phyloP scores from a whole-genome alignment of 1,140 invertebrate genomes.

The Arctopsyche grandis region DNA sequence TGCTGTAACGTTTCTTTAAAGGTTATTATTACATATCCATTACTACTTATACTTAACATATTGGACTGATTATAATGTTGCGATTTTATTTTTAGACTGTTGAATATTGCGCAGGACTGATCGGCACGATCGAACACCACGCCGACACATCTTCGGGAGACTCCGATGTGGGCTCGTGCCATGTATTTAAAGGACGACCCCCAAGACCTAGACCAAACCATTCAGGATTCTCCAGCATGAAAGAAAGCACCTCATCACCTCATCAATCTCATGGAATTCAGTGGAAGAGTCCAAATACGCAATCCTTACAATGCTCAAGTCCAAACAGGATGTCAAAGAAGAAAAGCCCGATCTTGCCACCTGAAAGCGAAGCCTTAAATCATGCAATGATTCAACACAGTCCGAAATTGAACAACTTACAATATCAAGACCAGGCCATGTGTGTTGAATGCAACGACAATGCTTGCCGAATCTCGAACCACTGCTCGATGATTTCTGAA shows the following conservation, averaged over 20 bases:
- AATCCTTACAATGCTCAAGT: constrained; percentile 17
- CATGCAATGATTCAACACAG: neutral
- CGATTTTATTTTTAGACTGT: constrained; percentile 56
- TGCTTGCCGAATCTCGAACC: neutral
- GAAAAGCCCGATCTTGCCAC: neutral
- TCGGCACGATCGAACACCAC: constrained; percentile 64
- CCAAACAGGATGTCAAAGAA: constrained; percentile 17
- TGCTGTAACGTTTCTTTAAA: constrained; percentile 80
- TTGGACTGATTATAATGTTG: neutral
- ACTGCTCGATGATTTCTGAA: neutral
- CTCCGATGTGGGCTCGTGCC: constrained; percentile 63
- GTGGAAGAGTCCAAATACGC: constrained; percentile 28
- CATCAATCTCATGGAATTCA: neutral
- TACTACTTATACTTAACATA: neutral
- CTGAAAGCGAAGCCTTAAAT: neutral
- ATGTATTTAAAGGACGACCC: constrained; percentile 47
- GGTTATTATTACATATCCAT: constrained; percentile 52
- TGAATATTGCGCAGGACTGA: constrained; percentile 64
- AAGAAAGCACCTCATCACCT: neutral
- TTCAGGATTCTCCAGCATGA: neutral
- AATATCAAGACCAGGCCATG: constrained; percentile 29
- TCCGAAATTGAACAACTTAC: constrained; percentile 22
- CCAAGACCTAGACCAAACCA: constrained; percentile 36
- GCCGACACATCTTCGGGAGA: constrained; percentile 63
- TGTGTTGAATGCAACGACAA: constrained; percentile 21